Percentiles rank a stretch among this genome's conserved stretches.
phyloP scores from a whole-genome alignment of 2,113 vertebrate genomes.

The Cervus canadensis region DNA sequence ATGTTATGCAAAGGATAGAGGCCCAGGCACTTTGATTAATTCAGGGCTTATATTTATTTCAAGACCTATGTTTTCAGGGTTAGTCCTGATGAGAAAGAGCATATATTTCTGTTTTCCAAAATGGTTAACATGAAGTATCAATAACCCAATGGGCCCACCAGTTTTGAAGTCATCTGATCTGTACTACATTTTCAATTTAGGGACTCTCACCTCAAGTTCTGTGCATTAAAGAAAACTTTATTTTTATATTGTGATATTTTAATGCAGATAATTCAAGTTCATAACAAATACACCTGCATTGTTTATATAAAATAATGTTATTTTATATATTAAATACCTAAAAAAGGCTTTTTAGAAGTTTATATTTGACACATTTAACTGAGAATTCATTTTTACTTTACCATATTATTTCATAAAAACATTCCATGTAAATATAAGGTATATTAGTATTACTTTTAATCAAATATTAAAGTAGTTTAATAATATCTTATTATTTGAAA shows the following conservation, averaged over 20 bases:
- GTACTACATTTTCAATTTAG: neutral
- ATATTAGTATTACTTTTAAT: neutral
- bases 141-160: neutral
- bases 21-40: neutral
- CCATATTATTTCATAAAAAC: neutral
- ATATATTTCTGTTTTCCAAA: neutral
- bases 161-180: constrained; percentile 7
- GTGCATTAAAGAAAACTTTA: neutral
- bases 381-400: neutral
- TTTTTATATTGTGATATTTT: neutral
- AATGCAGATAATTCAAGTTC: neutral
- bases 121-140: neutral
- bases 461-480: neutral
- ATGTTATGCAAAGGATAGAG: neutral
- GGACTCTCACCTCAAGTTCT: neutral
- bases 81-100: neutral
- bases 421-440: neutral
- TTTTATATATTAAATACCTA: neutral
- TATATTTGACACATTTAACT: neutral
- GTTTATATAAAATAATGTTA: neutral
- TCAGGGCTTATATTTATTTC: neutral
- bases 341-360: neutral
- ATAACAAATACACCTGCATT: neutral
- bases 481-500: neutral
- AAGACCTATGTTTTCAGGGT: neutral